Base-by-base conservation (phyloP, 2,797 vertebrate species). In the Acanthopagrus latus region DNA sequence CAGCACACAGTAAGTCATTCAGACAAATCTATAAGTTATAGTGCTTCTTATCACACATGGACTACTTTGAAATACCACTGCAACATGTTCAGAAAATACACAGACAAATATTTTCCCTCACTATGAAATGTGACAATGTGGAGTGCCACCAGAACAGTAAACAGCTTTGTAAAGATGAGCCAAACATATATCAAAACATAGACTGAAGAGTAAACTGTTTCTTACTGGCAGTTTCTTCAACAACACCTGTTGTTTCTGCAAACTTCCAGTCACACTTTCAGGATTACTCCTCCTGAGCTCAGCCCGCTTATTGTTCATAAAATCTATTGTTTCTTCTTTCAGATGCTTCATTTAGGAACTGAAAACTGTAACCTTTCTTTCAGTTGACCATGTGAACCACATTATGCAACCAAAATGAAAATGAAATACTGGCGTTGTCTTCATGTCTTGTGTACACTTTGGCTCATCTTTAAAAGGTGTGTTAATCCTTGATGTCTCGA, bases 21-120 rank as follows among this genome's bases (percentile, higher is more conserved):
- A 82, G 80, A 82, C 41, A 50, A 81, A 79, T 87, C 81, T 83
- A 83, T 89, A 86, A 86, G 72, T 86, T 82, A 89, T 41, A 86
- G 76, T 74, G 71, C 87, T 57, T 72, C 76, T 84, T 59, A 75
- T 60, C 66, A 78, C 73, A 82, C 16, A 64, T 66, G 56, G 48
- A 86, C 75, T 76, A 27, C 62, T 83, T 54, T 71, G 69, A 87
- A 83, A 81, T 64, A 75, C 69, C 41, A 70, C 75, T 74, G 69
- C 81, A 78, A 86, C 57, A 51, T 63, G 70, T 65, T 47, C 65
- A 86, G 58, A 82, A 82, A 80, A 74, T 58, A 59, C 75, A 82
- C 29, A 66, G 57, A 84, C 51, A 82, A 72, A 73, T 71, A 48
- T 44, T 55, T 74, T 65, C 48, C 62, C 65, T 88, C n/a, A 76